Conservation (phyloP, 2,888 invertebrate genomes). For the Ashinkailepas kermadecensis region DNA sequence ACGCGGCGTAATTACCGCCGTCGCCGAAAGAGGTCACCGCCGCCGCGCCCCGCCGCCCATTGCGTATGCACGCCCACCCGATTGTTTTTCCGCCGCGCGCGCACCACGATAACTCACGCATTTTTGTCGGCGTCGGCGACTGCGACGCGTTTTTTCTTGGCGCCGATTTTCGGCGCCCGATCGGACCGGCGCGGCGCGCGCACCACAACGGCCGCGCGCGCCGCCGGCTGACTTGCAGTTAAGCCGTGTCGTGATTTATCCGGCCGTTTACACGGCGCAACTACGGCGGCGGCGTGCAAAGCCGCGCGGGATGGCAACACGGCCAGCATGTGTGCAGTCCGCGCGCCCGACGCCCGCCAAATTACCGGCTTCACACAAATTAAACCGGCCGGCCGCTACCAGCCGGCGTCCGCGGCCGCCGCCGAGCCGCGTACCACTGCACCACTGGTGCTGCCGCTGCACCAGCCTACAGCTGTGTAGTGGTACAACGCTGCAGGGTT, state of each 20-base stretch:
- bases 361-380: no score
- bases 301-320: no score
- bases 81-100: slow-evolving; percentile 6
- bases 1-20: neutral
- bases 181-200: neutral
- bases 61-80: neutral
- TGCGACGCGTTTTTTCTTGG: no score
- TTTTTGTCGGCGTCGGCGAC: neutral
- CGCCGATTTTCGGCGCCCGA: neutral
- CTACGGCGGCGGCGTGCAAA: no score
- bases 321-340: no score
- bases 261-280: neutral
- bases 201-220: neutral
- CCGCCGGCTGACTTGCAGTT: neutral
- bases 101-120: neutral
- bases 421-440: no score
- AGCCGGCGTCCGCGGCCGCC: no score
- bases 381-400: no score
- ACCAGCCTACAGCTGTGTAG: no score
- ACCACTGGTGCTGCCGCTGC: no score
- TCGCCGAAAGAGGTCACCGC: neutral
- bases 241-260: neutral
- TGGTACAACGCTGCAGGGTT: no score
- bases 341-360: no score
- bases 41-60: neutral